Percentiles rank a stretch among this genome's conserved stretches.
Evolutionary conservation across 2,797 vertebrate genomes (phyloP).

Genomic region (Orientallactaga sibirica): DNA sequence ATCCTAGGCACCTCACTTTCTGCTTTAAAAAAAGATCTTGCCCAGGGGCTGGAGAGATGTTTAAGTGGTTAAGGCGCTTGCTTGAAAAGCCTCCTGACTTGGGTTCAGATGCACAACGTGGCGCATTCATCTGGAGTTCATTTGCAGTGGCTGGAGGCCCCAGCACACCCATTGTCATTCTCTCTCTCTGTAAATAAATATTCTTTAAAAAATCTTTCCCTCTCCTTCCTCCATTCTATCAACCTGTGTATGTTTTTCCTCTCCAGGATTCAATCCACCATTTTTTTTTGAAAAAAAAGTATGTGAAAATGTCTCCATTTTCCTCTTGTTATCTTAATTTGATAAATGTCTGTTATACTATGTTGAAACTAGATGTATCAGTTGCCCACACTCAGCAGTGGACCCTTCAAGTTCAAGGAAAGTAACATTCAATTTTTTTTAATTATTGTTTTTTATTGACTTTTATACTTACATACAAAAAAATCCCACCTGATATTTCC

Average conservation of each 20-base stretch:
- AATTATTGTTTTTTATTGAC: no score
- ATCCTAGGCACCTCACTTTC: background rate
- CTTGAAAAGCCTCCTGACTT: no score
- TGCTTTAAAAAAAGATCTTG: background rate
- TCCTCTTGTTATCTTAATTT: background rate
- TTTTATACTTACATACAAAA: no score
- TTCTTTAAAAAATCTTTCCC: no score
- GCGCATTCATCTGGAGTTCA: no score
- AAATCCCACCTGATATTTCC: no score
- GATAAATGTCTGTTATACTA: background rate
- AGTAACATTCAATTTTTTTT: constrained; percentile 28
- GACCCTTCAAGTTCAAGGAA: constrained; percentile 21
- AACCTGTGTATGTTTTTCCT: background rate
- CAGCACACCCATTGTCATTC: no score
- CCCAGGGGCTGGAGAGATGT: no score
- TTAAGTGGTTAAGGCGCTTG: no score
- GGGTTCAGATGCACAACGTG: no score
- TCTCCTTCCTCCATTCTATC: background rate
- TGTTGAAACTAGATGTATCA: background rate
- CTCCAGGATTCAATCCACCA: constrained; percentile 7
- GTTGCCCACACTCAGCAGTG: background rate
- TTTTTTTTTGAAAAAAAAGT: constrained; percentile 8
- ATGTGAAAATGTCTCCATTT: constrained; percentile 19
- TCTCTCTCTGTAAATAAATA: no score
- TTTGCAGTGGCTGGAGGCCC: no score